A percentile compares a stretch with the other conserved stretches of the same genome.
These are phyloP conservation scores for Homalodisca vitripennis DNA, from an alignment of 1,140 invertebrate genomes.

Conservation along the genomic window DNA sequence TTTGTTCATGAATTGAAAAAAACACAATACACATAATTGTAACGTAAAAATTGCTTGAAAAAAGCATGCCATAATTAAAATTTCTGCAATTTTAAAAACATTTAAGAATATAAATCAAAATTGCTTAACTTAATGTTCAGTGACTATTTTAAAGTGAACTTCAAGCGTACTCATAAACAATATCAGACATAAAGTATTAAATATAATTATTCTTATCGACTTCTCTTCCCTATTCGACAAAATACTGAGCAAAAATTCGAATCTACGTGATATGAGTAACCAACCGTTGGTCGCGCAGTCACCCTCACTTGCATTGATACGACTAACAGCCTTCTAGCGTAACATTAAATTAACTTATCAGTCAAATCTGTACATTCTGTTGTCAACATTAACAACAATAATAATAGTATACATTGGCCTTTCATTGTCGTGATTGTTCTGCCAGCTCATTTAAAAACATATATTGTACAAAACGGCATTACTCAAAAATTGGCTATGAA, in stretches of 20 bases:
- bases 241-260: constrained; percentile 14
- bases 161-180: no score
- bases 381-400: background rate
- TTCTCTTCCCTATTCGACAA: constrained; percentile 15
- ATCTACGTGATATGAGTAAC: constrained; percentile 8
- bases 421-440: background rate
- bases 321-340: constrained; percentile 17
- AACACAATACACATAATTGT: background rate
- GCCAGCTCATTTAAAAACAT: no score
- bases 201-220: background rate
- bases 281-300: background rate
- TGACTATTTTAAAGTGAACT: no score
- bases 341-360: constrained; percentile 9
- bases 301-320: background rate
- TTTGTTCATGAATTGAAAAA: background rate
- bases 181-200: background rate
- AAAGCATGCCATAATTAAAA: no score
- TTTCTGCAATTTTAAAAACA: no score
- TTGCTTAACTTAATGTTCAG: no score
- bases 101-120: no score
- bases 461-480: no score
- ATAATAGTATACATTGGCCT: constrained; percentile 17
- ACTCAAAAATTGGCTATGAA: no score
- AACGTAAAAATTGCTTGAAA: no score
- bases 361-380: constrained; percentile 1